Percentiles rank a stretch among this genome's conserved stretches.
Evolutionary conservation across 2,113 vertebrate species (phyloP).

Genomic region (Cettia cetti): DNA sequence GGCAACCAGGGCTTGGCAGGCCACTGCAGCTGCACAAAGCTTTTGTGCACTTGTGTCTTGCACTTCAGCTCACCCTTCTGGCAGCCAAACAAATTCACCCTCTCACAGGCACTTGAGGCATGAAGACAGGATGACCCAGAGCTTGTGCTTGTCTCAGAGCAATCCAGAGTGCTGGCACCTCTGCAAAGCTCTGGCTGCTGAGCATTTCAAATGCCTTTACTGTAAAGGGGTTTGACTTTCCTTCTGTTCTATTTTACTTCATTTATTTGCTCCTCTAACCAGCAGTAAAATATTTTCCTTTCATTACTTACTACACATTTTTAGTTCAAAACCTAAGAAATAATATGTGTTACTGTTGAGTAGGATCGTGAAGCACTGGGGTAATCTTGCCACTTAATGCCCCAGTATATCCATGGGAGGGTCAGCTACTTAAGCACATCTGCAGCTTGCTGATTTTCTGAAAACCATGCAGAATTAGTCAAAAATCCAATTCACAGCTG

Average conservation of each 20-base stretch:
- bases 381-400: not conserved
- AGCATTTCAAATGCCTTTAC: not conserved
- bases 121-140: not conserved
- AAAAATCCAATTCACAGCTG: not conserved
- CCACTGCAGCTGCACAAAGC: accelerated
- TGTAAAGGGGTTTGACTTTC: not conserved
- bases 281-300: not conserved
- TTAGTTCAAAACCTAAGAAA: not conserved
- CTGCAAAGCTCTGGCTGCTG: not conserved
- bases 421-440: not conserved
- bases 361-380: not conserved
- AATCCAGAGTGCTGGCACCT: not conserved
- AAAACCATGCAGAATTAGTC: not conserved
- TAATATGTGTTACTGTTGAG: not conserved
- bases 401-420: not conserved
- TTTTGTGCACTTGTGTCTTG: not conserved
- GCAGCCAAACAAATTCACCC: not conserved
- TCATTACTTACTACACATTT: not conserved
- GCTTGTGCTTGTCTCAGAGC: not conserved
- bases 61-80: not conserved
- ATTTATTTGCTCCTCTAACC: not conserved
- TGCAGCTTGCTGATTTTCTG: not conserved
- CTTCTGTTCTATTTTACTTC: not conserved
- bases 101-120: not conserved
- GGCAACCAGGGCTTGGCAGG: not conserved